Evolutionary conservation across 2,113 vertebrate genomes (phyloP).

Genomic region (Macaca nemestrina): DNA sequence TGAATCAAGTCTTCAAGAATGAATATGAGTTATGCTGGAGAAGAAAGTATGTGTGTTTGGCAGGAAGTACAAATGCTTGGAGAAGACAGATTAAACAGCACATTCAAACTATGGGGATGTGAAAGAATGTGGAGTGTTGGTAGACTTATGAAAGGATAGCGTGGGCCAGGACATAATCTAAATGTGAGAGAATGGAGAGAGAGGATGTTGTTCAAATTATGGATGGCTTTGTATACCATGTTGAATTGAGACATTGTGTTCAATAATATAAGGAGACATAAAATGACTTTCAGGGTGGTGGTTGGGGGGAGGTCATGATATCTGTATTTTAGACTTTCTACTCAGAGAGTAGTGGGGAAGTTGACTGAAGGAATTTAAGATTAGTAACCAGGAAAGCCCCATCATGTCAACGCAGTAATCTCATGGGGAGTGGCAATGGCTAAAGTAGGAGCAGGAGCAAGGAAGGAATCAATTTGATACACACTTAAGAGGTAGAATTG

Average conservation of each 20-base stretch:
- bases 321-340: not conserved
- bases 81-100: not conserved
- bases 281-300: not conserved
- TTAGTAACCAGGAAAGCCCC: not conserved
- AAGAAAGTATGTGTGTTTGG: not conserved
- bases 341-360: not conserved
- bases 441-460: not conserved
- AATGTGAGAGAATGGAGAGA: not conserved
- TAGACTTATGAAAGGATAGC: not conserved
- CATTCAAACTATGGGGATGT: not conserved
- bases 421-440: too few species aligned
- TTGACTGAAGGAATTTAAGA: not conserved
- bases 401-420: not conserved
- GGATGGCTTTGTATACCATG: not conserved
- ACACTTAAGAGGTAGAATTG: not conserved
- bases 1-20: not conserved
- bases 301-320: fast-evolving
- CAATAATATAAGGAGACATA: not conserved
- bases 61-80: not conserved
- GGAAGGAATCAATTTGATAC: not conserved
- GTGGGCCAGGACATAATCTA: not conserved
- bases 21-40: not conserved
- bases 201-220: not conserved
- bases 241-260: not conserved
- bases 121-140: not conserved